phyloP scores from a whole-genome alignment of 1,140 invertebrate genomes.

The Macrotrachela quadricornifera region DNA sequence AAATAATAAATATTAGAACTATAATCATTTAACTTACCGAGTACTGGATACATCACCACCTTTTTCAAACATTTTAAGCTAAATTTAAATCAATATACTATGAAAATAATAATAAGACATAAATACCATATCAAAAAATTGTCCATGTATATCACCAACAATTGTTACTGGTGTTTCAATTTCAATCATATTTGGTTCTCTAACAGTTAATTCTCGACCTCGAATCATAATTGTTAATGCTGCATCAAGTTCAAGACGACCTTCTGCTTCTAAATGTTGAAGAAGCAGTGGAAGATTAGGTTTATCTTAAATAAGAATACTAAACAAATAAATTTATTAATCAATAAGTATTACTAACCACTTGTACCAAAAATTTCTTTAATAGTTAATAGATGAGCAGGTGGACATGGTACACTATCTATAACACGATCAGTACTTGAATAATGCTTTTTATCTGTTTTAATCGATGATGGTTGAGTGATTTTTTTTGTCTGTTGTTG shows the following conservation, averaged over 20 bases:
- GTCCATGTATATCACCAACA: conserved; percentile 97
- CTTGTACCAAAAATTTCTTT: not conserved
- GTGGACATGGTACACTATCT: not conserved
- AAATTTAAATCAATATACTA: conserved; percentile 68
- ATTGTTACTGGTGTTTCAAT: conserved; percentile 32
- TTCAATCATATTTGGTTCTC: not conserved
- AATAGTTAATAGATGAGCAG: not conserved
- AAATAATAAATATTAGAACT: conserved; percentile 53
- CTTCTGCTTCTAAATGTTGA: too few species aligned
- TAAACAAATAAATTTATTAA: too few species aligned
- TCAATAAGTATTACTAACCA: not conserved
- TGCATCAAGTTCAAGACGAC: too few species aligned
- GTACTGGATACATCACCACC: conserved; percentile 40
- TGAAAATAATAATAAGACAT: conserved; percentile 96
- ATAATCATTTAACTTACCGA: conserved; percentile 64
- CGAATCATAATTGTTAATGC: too few species aligned
- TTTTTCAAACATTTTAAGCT: conserved; percentile 87
- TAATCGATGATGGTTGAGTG: too few species aligned
- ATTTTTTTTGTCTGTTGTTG: too few species aligned
- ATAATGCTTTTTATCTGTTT: too few species aligned
- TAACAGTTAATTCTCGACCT: not conserved
- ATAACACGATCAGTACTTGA: not conserved
- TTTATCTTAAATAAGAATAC: not conserved
- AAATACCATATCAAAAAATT: conserved; percentile 99
- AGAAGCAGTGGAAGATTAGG: not conserved